Evolutionary conservation across 1,140 invertebrate species (phyloP).

Genomic region (Drosophila ogumai): DNA sequence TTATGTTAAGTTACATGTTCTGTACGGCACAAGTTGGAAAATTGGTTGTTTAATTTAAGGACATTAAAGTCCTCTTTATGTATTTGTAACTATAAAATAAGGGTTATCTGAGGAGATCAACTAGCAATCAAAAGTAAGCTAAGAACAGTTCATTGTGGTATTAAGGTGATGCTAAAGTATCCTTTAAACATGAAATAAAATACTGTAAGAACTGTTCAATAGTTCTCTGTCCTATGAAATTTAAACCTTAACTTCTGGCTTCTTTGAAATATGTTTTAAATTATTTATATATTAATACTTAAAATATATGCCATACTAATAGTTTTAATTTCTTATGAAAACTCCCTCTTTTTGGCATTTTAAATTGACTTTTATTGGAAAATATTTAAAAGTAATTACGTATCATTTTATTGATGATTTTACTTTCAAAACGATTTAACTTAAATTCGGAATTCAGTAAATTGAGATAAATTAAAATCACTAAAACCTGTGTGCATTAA

Average conservation of each 20-base stretch:
- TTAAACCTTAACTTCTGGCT: too few relatives aligned
- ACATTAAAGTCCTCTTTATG: too few relatives aligned
- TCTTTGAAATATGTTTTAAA: neutral
- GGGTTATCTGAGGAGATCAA: too few relatives aligned
- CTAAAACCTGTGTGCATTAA: neutral
- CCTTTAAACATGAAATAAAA: neutral
- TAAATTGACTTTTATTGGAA: neutral
- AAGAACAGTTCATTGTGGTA: neutral
- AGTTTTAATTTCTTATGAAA: too few relatives aligned
- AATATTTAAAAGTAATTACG: neutral
- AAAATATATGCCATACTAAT: neutral
- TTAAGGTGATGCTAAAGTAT: neutral
- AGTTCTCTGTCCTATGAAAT: neutral
- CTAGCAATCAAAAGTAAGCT: too few relatives aligned
- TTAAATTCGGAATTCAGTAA: neutral
- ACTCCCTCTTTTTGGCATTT: too few relatives aligned
- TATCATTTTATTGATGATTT: neutral
- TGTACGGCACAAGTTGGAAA: too few relatives aligned
- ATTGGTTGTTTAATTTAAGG: too few relatives aligned
- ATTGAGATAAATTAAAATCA: neutral
- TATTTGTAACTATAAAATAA: too few relatives aligned
- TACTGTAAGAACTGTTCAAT: neutral
- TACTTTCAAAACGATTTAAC: neutral
- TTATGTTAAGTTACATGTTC: constrained; percentile 1
- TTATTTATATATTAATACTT: neutral